Evolutionary conservation across 37 sponge, comb jelly and placozoan species (phyloP).

Genomic region (Oopsacas minuta): DNA sequence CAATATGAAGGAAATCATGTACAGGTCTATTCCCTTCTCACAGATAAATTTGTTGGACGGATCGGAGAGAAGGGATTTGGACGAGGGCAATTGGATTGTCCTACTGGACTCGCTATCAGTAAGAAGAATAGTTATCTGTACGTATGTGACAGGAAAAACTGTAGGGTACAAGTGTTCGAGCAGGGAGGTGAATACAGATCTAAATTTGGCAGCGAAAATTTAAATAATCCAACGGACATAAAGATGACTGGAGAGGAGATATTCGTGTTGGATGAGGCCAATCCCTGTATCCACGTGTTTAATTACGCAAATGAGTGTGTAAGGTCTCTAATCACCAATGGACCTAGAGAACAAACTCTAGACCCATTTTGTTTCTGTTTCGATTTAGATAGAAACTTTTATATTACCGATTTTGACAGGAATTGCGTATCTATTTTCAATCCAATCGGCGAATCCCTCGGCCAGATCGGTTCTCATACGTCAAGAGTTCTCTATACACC

Average conservation of each 20-base stretch:
- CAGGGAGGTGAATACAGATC: neutral
- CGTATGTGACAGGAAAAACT: neutral
- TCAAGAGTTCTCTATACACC: neutral
- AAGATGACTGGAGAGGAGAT: neutral
- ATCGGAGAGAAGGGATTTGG: neutral
- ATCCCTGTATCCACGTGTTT: neutral
- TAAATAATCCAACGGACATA: neutral
- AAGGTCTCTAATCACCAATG: neutral
- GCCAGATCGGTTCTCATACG: neutral
- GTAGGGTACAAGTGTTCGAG: neutral
- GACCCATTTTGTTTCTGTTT: slow-evolving; percentile 1
- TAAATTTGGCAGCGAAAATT: neutral
- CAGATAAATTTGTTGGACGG: neutral
- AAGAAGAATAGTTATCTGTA: neutral
- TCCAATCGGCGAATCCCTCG: neutral
- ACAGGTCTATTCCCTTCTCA: neutral
- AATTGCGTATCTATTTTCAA: slow-evolving; percentile 10
- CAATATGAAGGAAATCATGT: neutral
- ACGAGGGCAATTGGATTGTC: neutral
- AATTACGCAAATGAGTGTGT: neutral
- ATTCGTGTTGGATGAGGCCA: neutral
- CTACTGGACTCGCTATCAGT: neutral
- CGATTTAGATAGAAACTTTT: neutral
- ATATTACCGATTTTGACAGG: neutral
- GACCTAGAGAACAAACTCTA: neutral